Conservation (phyloP, 2,113 vertebrate species). For the Poicephalus meyeri region DNA sequence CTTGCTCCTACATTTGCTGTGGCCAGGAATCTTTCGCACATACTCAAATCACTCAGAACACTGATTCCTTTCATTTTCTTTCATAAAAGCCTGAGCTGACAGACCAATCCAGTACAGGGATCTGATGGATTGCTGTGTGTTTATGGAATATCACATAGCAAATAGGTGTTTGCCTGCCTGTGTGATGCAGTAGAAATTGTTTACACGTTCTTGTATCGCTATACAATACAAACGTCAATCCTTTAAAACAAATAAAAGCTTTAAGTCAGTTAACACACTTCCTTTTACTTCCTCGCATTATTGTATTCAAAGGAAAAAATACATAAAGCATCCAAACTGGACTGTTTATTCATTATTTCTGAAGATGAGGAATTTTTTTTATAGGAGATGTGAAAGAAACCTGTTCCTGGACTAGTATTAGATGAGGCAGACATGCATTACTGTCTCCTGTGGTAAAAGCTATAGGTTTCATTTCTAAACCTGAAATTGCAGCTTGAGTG, state of each 20-base stretch:
- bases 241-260: constrained; percentile 15
- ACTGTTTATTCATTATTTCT: background rate
- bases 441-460: background rate
- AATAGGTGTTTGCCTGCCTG: constrained; percentile 27
- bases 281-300: background rate
- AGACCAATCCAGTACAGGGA: background rate
- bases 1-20: background rate
- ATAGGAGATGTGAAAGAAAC: background rate
- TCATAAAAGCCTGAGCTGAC: background rate
- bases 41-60: background rate
- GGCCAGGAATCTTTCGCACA: background rate
- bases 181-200: background rate
- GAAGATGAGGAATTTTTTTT: background rate
- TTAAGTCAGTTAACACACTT: background rate
- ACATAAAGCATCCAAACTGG: background rate
- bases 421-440: background rate
- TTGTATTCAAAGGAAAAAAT: background rate
- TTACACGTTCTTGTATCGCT: background rate
- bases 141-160: constrained; percentile 33
- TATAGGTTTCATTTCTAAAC: background rate
- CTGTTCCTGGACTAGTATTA: background rate
- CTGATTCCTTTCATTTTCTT: background rate
- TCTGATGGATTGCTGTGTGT: constrained; percentile 34
- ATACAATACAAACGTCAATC: constrained; percentile 27
- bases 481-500: background rate